phyloP scores from a whole-genome alignment of 1,140 invertebrate genomes.

The Papilio dardanus region DNA sequence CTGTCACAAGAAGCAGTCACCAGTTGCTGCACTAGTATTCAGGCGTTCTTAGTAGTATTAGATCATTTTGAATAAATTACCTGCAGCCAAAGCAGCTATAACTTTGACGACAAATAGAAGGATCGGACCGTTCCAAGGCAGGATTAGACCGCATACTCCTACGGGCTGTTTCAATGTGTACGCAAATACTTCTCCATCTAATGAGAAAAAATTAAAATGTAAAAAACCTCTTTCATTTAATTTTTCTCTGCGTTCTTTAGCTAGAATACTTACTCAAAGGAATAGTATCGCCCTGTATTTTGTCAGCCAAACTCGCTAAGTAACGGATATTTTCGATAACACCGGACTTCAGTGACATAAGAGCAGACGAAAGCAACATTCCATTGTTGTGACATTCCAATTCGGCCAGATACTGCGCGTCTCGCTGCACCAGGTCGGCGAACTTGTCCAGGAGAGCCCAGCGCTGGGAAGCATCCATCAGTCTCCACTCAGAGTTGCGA shows the following conservation, averaged over 20 bases:
- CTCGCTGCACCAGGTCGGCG: slow-evolving; percentile 87
- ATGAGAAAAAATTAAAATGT: no score
- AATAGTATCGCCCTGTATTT: slow-evolving; percentile 84
- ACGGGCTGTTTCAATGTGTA: slow-evolving; percentile 69
- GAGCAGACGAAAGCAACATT: slow-evolving; percentile 81
- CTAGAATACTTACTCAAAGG: slow-evolving; percentile 48
- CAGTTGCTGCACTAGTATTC: no score
- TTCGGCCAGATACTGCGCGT: slow-evolving; percentile 85
- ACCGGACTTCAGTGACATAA: slow-evolving; percentile 83
- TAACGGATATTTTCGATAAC: slow-evolving; percentile 83
- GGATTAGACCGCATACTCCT: slow-evolving; percentile 72
- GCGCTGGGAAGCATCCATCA: slow-evolving; percentile 85
- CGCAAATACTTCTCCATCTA: slow-evolving; percentile 45
- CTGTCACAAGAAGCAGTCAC: not conserved
- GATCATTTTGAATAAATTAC: no score
- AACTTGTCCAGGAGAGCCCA: slow-evolving; percentile 81
- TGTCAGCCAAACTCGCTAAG: slow-evolving; percentile 82
- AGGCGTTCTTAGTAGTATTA: no score
- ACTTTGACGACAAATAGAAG: slow-evolving; percentile 90
- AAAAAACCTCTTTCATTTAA: no score
- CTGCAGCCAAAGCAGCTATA: slow-evolving; percentile 83
- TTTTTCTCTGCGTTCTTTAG: no score
- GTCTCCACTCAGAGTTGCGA: slow-evolving; percentile 87
- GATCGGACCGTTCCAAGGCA: slow-evolving; percentile 85
- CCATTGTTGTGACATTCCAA: slow-evolving; percentile 79